Base-by-base conservation (phyloP, 2,113 vertebrate species). In the Psophia crepitans region DNA sequence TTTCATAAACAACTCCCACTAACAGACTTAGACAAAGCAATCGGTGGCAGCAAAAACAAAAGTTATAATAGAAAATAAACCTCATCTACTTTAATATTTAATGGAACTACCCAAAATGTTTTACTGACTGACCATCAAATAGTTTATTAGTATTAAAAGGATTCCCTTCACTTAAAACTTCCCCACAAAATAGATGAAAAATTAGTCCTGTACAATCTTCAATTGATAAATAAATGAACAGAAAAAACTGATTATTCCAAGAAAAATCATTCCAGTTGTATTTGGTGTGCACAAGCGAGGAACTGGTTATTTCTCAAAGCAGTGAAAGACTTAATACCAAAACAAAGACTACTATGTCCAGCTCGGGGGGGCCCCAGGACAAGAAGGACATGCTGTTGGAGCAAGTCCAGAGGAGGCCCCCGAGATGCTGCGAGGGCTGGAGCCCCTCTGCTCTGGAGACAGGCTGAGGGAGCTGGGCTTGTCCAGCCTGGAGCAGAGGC, bases 221-320 rank as follows among this genome's bases (percentile, higher is more conserved):
- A 12, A 19, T 6, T 27, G 28, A 70, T 54, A 76, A 85, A 66
- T 2, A 64, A 87, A 79, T 2, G 20, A 70, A 54, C 1, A 66
- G n/a, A 14, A 85, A 88, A 88, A 65, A 33, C 0, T 13, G 21
- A 64, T 7, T 39, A 63, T 53, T 85, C 63, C 17, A 46, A 43
- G 30, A 23, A 30, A 12, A 85, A 21, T 10, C 24, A 12, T 24
- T 86, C 21, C 2, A 57, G n/a, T 5, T n/a, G 14, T 7, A 33
- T 3, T 60, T 24, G 22, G 39, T 5, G 41, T 1, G 1, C 43
- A 21, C 21, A 26, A 27, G 10, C 0, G 33, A 87, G 37, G 22
- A 73, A 37, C 12, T 5, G 37, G 28, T 35, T 24, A 58, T 9
- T 8, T 27, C 60, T 68, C 48, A 21, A 6, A 73, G 33, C 43